Conservation (phyloP, 2,113 vertebrate species). For the Bambusicola thoracicus region DNA sequence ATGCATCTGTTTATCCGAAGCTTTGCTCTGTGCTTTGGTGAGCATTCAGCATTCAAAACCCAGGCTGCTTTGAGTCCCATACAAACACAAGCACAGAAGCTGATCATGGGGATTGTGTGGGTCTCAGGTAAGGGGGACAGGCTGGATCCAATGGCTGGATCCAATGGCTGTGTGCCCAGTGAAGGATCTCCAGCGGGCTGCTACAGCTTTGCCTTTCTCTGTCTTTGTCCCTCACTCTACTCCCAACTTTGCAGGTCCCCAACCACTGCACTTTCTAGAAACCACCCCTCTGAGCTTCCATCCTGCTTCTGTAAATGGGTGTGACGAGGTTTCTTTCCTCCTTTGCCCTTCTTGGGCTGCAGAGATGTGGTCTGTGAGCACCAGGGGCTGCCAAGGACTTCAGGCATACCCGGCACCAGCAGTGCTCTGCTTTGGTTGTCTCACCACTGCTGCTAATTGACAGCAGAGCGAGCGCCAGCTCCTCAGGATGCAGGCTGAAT, state of each 20-base stretch:
- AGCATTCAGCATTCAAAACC: neutral
- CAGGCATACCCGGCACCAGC: neutral
- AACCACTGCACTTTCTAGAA: neutral
- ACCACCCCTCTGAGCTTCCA: neutral
- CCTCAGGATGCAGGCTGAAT: neutral
- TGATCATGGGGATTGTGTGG: neutral
- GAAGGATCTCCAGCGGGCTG: fast-evolving
- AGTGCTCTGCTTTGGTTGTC: neutral
- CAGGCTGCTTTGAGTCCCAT: neutral
- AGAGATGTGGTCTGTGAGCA: neutral
- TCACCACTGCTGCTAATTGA: fast-evolving
- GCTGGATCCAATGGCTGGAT: neutral
- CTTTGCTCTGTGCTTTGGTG: neutral
- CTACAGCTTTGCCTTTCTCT: neutral
- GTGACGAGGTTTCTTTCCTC: neutral
- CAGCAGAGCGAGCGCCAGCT: neutral
- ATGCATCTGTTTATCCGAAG: neutral
- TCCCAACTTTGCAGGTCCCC: neutral
- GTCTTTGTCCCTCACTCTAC: neutral
- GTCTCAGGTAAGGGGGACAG: neutral
- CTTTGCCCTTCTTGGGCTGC: fast-evolving
- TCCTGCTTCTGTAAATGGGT: neutral
- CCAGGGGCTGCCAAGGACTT: neutral
- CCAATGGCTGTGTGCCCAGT: neutral
- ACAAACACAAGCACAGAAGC: neutral